Conservation (phyloP, 1,140 invertebrate species). For the Agrypnia vestita region DNA sequence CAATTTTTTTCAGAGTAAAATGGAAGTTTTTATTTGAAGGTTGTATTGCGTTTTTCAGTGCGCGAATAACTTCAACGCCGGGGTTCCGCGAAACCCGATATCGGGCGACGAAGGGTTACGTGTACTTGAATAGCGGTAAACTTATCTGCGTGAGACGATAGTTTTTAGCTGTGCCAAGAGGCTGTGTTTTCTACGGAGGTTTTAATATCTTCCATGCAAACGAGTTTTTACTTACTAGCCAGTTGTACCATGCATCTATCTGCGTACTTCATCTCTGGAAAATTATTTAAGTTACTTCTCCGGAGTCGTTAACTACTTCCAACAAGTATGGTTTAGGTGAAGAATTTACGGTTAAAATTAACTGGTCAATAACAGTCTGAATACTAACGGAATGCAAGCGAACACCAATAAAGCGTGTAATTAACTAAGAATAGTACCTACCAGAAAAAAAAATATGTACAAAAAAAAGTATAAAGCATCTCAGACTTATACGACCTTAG, state of each 20-base stretch:
- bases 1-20: neutral
- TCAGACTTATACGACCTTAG: no score
- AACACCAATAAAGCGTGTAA: no score
- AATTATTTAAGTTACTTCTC: no score
- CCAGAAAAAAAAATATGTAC: no score
- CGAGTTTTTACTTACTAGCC: slow-evolving; percentile 1
- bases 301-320: no score
- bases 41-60: neutral
- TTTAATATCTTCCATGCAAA: slow-evolving; percentile 27
- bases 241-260: neutral
- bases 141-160: neutral
- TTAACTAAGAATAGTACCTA: no score
- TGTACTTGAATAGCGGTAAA: neutral
- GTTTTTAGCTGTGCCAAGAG: neutral
- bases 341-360: no score
- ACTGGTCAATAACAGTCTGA: no score
- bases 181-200: neutral
- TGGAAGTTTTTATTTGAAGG: neutral
- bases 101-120: neutral
- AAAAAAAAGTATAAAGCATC: no score
- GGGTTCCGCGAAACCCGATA: neutral
- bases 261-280: no score
- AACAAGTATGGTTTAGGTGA: no score
- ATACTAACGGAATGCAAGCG: no score
- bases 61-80: neutral